Percentiles rank a stretch among this genome's conserved stretches.
Evolutionary conservation across 2,113 vertebrate genomes (phyloP).

Genomic region (Tenebrosternarchus preto): DNA sequence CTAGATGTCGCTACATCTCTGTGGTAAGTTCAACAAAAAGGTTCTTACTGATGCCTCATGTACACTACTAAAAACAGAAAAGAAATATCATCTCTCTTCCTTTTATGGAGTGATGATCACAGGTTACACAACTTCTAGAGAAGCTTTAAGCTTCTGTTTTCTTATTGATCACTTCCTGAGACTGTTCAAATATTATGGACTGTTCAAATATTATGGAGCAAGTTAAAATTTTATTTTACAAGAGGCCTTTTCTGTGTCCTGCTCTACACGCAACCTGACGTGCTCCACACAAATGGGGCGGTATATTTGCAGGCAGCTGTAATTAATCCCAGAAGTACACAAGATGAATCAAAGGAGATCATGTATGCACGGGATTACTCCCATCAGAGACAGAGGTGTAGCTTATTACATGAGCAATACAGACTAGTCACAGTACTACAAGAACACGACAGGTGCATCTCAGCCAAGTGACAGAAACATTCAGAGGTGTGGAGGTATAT

Average conservation of each 20-base stretch:
- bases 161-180: constrained; percentile 3
- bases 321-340: no score
- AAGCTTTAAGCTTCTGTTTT: constrained; percentile 16
- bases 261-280: neutral
- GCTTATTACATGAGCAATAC: neutral
- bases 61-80: constrained; percentile 17
- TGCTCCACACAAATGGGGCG: no score
- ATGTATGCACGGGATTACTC: no score
- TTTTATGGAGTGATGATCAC: constrained; percentile 23
- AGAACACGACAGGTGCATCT: neutral
- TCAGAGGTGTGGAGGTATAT: neutral
- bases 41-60: neutral
- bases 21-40: no score
- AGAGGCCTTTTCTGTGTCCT: neutral
- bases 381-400: no score
- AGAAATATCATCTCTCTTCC: constrained; percentile 13
- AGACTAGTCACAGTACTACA: neutral
- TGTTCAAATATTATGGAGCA: neutral
- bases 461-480: neutral
- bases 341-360: no score
- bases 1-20: no score
- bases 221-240: no score
- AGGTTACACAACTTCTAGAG: neutral
- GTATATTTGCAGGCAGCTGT: no score
- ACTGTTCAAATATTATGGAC: neutral